A percentile compares a stretch with the other conserved stretches of the same genome.
These are phyloP conservation scores for Lates calcarifer DNA, from an alignment of 2,113 vertebrate genomes.

Conservation along the genomic window DNA sequence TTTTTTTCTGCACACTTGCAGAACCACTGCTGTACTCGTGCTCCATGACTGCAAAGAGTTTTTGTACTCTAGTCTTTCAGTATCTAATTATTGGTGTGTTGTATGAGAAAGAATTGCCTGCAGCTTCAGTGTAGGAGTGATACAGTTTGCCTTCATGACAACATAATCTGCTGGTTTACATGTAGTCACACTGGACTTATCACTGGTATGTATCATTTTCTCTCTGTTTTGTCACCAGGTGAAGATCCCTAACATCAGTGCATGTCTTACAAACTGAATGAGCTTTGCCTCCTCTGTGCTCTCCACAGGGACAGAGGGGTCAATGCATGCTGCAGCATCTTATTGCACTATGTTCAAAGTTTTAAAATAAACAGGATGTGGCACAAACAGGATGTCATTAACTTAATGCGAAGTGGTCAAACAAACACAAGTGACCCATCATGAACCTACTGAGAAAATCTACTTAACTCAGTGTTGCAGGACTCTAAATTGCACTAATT, in stretches of 20 bases:
- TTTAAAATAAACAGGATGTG: slow-evolving; percentile 32
- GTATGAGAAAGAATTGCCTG: neutral
- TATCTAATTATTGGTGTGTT: neutral
- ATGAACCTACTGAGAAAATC: neutral
- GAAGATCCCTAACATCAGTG: slow-evolving; percentile 18
- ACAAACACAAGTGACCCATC: slow-evolving; percentile 5
- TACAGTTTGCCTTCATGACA: neutral
- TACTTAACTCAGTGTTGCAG: neutral
- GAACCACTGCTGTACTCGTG: slow-evolving; percentile 19
- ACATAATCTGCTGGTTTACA: neutral
- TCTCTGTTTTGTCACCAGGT: slow-evolving; percentile 61
- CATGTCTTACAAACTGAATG: slow-evolving; percentile 31
- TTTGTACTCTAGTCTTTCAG: neutral
- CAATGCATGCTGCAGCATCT: slow-evolving; percentile 45
- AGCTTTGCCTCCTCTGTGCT: slow-evolving; percentile 22
- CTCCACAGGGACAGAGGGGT: neutral
- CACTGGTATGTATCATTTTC: neutral
- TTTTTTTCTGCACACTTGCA: slow-evolving; percentile 33
- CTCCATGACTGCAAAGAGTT: neutral
- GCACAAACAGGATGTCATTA: slow-evolving; percentile 35
- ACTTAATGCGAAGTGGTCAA: slow-evolving; percentile 24
- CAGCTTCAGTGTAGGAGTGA: neutral
- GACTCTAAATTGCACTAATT: neutral
- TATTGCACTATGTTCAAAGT: slow-evolving; percentile 4
- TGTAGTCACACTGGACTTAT: slow-evolving; percentile 3